These are phyloP conservation scores for Odontesthes bonariensis DNA, from an alignment of 2,113 vertebrate species.

Conservation along the genomic window DNA sequence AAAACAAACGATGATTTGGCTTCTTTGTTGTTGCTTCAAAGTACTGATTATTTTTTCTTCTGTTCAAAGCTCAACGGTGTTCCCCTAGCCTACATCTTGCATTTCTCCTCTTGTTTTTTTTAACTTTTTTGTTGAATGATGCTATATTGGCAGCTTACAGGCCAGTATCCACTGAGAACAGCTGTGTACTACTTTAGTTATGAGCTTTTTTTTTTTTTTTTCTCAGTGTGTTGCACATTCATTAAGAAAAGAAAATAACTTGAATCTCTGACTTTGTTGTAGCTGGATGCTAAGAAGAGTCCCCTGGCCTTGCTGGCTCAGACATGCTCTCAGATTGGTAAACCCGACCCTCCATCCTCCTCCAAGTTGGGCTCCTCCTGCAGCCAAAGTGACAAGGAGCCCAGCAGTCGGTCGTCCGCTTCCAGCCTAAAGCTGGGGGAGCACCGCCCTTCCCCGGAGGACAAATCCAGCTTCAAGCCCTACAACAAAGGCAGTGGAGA, in stretches of 20 bases:
- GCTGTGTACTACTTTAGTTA: background rate
- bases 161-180: background rate
- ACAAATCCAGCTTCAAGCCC: slow-evolving; percentile 97
- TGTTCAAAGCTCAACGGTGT: background rate
- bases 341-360: slow-evolving; percentile 92
- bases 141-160: background rate
- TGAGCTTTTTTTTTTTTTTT: background rate
- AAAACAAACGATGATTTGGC: background rate
- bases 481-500: slow-evolving; percentile 89
- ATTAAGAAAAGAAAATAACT: background rate
- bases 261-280: slow-evolving; percentile 38
- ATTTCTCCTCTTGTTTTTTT: background rate
- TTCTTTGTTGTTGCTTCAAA: background rate
- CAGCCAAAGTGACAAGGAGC: slow-evolving; percentile 89
- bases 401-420: slow-evolving; percentile 73
- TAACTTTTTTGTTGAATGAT: background rate
- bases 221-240: background rate
- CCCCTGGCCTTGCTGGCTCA: slow-evolving; percentile 93
- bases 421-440: slow-evolving; percentile 81
- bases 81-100: background rate
- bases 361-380: slow-evolving; percentile 88
- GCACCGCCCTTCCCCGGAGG: slow-evolving; percentile 82
- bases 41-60: background rate
- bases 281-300: slow-evolving; percentile 98
- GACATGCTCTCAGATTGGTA: slow-evolving; percentile 97